Base-by-base conservation (phyloP, 2,888 invertebrate genomes). In the Epistrophe eligans region DNA sequence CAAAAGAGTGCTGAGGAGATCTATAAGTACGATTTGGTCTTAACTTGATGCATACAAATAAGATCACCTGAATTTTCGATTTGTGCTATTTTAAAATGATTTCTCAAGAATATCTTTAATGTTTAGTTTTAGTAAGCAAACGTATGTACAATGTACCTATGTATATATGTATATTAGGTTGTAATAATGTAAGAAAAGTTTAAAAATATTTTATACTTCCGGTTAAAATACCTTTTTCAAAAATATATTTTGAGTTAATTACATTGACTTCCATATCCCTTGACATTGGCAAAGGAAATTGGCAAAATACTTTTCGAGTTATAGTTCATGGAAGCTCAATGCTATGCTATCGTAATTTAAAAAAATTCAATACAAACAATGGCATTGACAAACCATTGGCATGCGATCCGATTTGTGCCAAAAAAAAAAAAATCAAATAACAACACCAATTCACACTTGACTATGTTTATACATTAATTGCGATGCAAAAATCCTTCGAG, bases 371-470 rank as follows among this genome's bases (percentile, higher is more conserved):
- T 45, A 58, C 17, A n/a, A 15, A 11, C 9, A 24, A 52, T 71
- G 72, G 76, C 72, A 79, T 76, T 79, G 79, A 79, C 19, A 24
- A 64, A 57, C n/a, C 43, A 40, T 52, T 60, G 58, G 80, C 38
- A 84, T 77, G 71, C 64, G 45, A 52, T 67, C 17, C 3, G 24
- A 50, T 74, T 52, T 70, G 24, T 79, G 84, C 84, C 84, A 84
- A 84, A 79, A 84, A 84, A 79, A 70, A 52, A 80, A 82, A 64
- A 15, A 57, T 35, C 19, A 32, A 9, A 66, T 24, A 2, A 24
- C 24, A 66, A 67, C 77, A 32, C 73, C 38, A 77, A 40, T 60
- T 58, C 38, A 43, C 38, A 60, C 9, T 70, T 62, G 67, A 58
- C 57, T 48, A 6, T 43, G 11, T 43, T 66, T 17, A 17, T 40